Evolutionary conservation across 2,797 vertebrate species (phyloP).

Genomic region (Girardinus metallicus): DNA sequence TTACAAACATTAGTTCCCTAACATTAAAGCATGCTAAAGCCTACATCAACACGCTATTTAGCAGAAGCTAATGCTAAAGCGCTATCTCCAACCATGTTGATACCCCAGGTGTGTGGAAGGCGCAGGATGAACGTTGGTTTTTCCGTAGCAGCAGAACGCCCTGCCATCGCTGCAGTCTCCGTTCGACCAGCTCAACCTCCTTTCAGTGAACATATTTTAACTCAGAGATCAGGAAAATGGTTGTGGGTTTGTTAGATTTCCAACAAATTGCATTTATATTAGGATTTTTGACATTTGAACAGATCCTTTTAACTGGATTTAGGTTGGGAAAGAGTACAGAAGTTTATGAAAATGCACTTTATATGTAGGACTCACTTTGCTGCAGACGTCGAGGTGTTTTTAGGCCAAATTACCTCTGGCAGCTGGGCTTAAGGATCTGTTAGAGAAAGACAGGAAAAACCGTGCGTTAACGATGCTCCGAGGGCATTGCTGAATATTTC

Average conservation of each 20-base stretch:
- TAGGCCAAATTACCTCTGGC: conserved; percentile 27
- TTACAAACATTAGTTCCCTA: too few species aligned
- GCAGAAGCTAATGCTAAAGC: too few species aligned
- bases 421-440: conserved; percentile 44
- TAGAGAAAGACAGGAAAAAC: conserved; percentile 13
- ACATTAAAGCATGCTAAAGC: too few species aligned
- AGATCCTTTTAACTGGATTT: background rate
- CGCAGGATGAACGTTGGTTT: too few species aligned
- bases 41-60: too few species aligned
- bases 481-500: background rate
- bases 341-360: conserved; percentile 1
- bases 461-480: background rate
- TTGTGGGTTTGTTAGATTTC: background rate
- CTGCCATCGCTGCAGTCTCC: background rate
- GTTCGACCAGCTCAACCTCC: background rate
- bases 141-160: too few species aligned
- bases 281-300: background rate
- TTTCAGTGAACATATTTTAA: background rate
- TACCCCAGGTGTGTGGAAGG: too few species aligned
- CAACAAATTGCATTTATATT: background rate
- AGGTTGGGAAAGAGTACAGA: background rate
- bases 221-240: background rate
- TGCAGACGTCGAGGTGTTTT: conserved; percentile 29
- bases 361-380: conserved; percentile 50
- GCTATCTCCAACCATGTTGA: too few species aligned